phyloP scores from a whole-genome alignment of 92 coral and sea anemone species.

The Parazoanthus darwini region DNA sequence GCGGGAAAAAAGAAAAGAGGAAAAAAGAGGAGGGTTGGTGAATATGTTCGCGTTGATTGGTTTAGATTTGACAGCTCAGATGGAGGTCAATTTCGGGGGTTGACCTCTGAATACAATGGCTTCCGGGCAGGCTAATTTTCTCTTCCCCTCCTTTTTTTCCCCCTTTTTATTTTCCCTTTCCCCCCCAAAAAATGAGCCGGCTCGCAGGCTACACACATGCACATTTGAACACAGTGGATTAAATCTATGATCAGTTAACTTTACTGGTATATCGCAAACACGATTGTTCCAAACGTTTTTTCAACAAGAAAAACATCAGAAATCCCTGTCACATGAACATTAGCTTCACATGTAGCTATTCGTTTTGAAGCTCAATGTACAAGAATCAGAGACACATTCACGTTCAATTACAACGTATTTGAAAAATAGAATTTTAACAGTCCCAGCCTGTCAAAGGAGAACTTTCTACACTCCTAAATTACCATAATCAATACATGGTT shows the following conservation, averaged over 20 bases:
- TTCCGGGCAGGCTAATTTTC: too few species aligned
- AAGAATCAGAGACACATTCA: background rate
- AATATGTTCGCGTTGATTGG: too few species aligned
- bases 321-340: background rate
- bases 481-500: background rate
- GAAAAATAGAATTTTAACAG: background rate
- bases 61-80: too few species aligned
- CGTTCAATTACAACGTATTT: background rate
- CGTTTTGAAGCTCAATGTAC: background rate
- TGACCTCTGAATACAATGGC: too few species aligned
- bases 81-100: too few species aligned
- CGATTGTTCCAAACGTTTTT: too few species aligned
- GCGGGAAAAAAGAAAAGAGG: too few species aligned
- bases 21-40: too few species aligned
- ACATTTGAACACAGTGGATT: background rate
- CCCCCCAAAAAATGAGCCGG: too few species aligned
- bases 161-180: too few species aligned
- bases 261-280: background rate
- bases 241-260: background rate
- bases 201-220: too few species aligned
- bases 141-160: too few species aligned
- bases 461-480: background rate
- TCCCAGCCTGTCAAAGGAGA: conserved; percentile 10
- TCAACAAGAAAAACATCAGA: background rate
- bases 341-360: background rate